A percentile compares a stretch with the other conserved stretches of the same genome.
These are phyloP conservation scores for Nothoprocta perdicaria DNA, from an alignment of 2,113 vertebrate genomes.

Conservation along the genomic window DNA sequence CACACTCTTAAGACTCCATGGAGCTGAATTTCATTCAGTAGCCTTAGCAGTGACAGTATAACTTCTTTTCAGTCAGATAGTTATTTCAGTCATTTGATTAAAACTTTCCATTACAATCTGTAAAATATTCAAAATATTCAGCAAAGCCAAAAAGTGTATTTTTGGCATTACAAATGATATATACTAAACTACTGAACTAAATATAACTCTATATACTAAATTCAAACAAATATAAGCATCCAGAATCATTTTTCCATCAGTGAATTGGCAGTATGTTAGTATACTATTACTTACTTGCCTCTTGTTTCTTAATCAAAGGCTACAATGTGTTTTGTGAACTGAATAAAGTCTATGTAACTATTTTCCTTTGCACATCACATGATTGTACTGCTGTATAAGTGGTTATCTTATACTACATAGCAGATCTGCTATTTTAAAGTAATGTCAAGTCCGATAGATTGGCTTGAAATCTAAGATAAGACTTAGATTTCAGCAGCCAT, in stretches of 20 bases:
- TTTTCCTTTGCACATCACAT: background rate
- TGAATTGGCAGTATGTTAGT: background rate
- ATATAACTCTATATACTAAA: background rate
- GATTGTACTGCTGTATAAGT: background rate
- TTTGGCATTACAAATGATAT: background rate
- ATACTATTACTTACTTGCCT: background rate
- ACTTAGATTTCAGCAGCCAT: background rate
- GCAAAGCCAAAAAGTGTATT: background rate
- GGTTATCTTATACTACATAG: background rate
- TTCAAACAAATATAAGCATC: background rate
- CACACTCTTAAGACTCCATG: background rate
- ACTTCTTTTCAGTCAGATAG: background rate
- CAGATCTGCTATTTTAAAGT: background rate
- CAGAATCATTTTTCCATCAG: background rate
- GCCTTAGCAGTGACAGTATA: background rate
- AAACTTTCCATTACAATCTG: background rate
- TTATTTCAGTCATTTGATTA: background rate
- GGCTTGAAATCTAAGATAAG: background rate
- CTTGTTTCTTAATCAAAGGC: background rate
- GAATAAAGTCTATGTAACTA: background rate
- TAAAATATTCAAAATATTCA: background rate
- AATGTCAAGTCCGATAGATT: fast-evolving
- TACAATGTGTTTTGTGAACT: background rate
- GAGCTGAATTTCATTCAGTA: background rate
- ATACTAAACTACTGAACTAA: background rate